Evolutionary conservation across 2,888 invertebrate species (phyloP).

Genomic region (Suillia variegata): DNA sequence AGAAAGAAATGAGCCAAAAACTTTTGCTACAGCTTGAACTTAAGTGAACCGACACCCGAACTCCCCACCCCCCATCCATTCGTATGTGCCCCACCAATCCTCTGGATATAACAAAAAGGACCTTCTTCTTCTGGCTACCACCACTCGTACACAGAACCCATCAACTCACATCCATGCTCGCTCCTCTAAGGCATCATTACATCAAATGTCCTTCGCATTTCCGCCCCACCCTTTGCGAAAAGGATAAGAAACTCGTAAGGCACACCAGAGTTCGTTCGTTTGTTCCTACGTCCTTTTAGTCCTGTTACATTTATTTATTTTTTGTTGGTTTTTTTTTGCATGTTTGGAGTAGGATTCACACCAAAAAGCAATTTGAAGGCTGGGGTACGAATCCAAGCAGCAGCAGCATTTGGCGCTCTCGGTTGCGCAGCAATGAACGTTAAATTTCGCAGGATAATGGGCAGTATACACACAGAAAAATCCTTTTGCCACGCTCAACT

Average conservation of each 20-base stretch:
- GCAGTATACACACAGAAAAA: not conserved
- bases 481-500: not conserved
- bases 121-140: not conserved
- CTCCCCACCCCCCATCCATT: not conserved
- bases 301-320: too few relatives aligned
- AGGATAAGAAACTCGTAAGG: slow-evolving; percentile 1
- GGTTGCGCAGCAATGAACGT: not conserved
- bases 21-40: slow-evolving; percentile 34
- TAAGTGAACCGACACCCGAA: slow-evolving; percentile 41
- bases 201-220: slow-evolving; percentile 56
- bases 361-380: too few relatives aligned
- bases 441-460: slow-evolving; percentile 5
- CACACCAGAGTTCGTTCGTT: not conserved
- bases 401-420: not conserved
- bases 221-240: too few relatives aligned
- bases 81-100: not conserved
- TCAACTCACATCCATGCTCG: slow-evolving; percentile 3
- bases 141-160: too few relatives aligned
- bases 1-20: slow-evolving; percentile 23
- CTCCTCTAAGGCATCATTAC: slow-evolving; percentile 52
- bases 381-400: too few relatives aligned
- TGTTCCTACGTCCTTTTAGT: too few relatives aligned
- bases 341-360: too few relatives aligned
- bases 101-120: not conserved
- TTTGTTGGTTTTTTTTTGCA: too few relatives aligned